Base-by-base conservation (phyloP, 2,888 invertebrate genomes). In the Phaonia tiefii region DNA sequence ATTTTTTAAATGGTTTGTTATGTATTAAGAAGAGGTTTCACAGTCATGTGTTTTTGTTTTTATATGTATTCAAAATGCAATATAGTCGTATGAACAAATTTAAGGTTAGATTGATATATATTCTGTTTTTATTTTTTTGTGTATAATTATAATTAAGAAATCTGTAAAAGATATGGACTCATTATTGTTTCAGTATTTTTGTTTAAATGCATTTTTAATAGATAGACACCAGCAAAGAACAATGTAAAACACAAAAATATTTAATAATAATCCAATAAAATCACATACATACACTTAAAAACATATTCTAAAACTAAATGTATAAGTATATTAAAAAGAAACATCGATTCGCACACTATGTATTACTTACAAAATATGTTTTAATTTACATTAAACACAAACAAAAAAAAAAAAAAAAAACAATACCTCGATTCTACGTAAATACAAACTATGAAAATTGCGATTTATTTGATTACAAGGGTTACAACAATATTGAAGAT, bases 101-200 rank as follows among this genome's bases (percentile, higher is more conserved):
- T 39, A 2, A 13, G 17, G 3, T 31, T 31, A 31, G 31, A 31
- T 5, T 31, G 8, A 31, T 5, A 31, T 31, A 8, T 31, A 8
- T 31, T 3, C 31, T 31, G 3, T 42, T 42, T 63, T 20, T 39
- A 72, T 37, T 15, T 58, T 46, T 49, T 65, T 76, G 66, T 76
- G 73, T 76, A 74, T 77, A 26, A 56, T 67, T 72, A 63, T 63
- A 42, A 42, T 77, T 66, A 60, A 42, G 58, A 20, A 66, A 70
- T 77, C 72, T 72, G 63, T 75, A 78, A 78, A 75, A 56, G 81
- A 81, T 81, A 81, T 81, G 81, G 81, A 78, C 78, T 81, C 67
- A 72, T 75, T 78, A 78, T 81, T 72, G 72, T 78, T 81, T 72
- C 72, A 72, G 66, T 82, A 37, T 69, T 51, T 63, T 63, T 63